Evolutionary conservation across 37 sponge, comb jelly and placozoan genomes (phyloP), one percentile per base, ranked within the genome.

Genomic region (Oopsacas minuta): DNA sequence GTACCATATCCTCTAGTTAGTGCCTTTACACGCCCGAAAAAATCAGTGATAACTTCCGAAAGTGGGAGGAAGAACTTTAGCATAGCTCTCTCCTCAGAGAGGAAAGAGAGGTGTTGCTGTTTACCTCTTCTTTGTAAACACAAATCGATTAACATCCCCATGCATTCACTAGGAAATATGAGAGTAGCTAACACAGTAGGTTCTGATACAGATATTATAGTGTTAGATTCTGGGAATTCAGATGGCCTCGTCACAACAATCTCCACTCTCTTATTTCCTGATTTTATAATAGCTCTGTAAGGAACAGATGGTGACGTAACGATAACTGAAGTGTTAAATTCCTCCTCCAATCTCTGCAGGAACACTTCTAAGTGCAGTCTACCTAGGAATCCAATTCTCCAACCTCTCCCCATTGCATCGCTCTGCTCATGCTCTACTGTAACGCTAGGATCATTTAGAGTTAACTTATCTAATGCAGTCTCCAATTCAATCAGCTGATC

Each of bases 291-390:
- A 82, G 83, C 83, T 91, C 91, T 88, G 83, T 91, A 94, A 0
- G 91, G 82, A 20, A 97, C 95, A 88, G 85, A 93, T 0, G 99
- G 99, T 52, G 91, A 81, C 32, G 99, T 97, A 3, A 94, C 52
- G 37, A 97, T 86, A 17, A 94, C 91, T 35, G 93, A 88, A 1
- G 90, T 85, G 83, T 90, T 89, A 38, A 87, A 91, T 38, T 97
- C 99, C 93, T 94, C 90, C 39, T 95, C 96, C 52, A 97, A 85
- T 23, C 99, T 37, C 86, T 97, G 99, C 37, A 82, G 88, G 88
- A 97, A 97, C 10, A 97, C 93, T 23, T 97, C 99, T 91, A 94
- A 90, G 83, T 97, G 99, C 0, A 97, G 88, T 0, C 91, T 83
- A 0, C 99, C 99, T 37, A 93, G 92, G 53, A 97, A 97, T 30